phyloP scores from a whole-genome alignment of 2,113 vertebrate species.

The Natator depressus region DNA sequence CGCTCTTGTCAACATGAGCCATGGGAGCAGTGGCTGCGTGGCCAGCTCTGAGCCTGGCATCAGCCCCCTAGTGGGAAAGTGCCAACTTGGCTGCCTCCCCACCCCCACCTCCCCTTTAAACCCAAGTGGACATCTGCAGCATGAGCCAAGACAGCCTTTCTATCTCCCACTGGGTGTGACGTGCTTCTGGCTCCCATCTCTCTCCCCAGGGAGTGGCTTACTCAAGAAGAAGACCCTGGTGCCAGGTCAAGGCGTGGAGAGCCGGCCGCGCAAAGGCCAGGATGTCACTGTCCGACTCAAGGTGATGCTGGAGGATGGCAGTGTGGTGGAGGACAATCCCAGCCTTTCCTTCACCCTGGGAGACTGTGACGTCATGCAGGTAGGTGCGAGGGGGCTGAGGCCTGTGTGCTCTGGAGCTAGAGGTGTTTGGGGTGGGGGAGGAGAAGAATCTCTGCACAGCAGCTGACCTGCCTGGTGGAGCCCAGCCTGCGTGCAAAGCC shows the following conservation, averaged over 20 bases:
- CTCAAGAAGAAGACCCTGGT: constrained; percentile 92
- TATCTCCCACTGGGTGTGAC: not conserved
- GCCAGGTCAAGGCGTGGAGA: constrained; percentile 79
- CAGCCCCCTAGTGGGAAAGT: not conserved
- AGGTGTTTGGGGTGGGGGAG: rapidly evolving
- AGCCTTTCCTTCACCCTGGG: constrained; percentile 89
- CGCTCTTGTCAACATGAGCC: not conserved
- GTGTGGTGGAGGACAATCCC: constrained; percentile 80
- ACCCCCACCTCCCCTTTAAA: not conserved
- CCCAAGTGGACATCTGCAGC: too few relatives aligned
- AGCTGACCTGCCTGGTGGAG: too few relatives aligned
- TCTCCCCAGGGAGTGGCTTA: constrained; percentile 83
- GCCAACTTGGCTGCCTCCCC: not conserved
- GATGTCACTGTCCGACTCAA: constrained; percentile 87
- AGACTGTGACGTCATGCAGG: constrained; percentile 95
- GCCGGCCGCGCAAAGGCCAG: constrained; percentile 88
- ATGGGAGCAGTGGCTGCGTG: too few relatives aligned
- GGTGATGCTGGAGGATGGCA: constrained; percentile 79
- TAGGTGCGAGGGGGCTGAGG: constrained; percentile 11
- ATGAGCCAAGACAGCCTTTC: not conserved
- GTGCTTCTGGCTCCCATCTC: rapidly evolving
- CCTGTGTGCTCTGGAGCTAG: constrained; percentile 78
- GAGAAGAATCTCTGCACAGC: not conserved
- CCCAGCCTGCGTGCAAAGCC: not conserved
- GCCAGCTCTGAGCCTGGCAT: not conserved